A percentile compares a stretch with the other conserved stretches of the same genome.
Conservation (phyloP, 2,888 invertebrate genomes). For the Sialis fuliginosa region DNA sequence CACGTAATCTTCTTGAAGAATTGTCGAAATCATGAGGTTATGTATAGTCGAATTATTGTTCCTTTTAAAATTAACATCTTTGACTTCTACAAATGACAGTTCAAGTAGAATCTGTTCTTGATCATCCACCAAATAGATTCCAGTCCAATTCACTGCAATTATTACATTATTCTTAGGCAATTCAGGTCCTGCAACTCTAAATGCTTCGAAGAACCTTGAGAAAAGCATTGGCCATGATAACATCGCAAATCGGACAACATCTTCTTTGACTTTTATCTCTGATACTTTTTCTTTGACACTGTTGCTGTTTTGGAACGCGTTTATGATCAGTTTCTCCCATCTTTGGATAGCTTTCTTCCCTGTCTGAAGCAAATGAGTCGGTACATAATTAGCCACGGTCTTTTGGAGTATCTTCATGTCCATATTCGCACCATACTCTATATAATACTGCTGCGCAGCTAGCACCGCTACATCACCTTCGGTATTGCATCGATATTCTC, state of each 20-base stretch:
- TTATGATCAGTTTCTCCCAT: constrained; percentile 56
- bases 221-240: constrained; percentile 89
- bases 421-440: constrained; percentile 56
- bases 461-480: constrained; percentile 79
- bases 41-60: constrained; percentile 35
- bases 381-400: constrained; percentile 63
- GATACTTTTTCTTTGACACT: constrained; percentile 51
- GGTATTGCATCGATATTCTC: constrained; percentile 72
- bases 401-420: constrained; percentile 48
- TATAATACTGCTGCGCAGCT: constrained; percentile 78
- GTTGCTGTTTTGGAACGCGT: constrained; percentile 52
- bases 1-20: constrained; percentile 75
- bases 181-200: constrained; percentile 52
- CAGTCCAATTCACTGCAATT: constrained; percentile 87
- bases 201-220: constrained; percentile 83
- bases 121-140: constrained; percentile 82
- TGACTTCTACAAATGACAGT: constrained; percentile 71
- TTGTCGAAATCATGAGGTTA: constrained; percentile 59
- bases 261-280: constrained; percentile 60
- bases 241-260: constrained; percentile 81
- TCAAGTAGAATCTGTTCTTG: constrained; percentile 80
- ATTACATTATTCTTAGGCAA: constrained; percentile 58
- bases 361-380: constrained; percentile 45
- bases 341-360: constrained; percentile 28
- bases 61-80: constrained; percentile 46